phyloP scores from a whole-genome alignment of 2,888 invertebrate genomes.

The Cosmia pyralina region DNA sequence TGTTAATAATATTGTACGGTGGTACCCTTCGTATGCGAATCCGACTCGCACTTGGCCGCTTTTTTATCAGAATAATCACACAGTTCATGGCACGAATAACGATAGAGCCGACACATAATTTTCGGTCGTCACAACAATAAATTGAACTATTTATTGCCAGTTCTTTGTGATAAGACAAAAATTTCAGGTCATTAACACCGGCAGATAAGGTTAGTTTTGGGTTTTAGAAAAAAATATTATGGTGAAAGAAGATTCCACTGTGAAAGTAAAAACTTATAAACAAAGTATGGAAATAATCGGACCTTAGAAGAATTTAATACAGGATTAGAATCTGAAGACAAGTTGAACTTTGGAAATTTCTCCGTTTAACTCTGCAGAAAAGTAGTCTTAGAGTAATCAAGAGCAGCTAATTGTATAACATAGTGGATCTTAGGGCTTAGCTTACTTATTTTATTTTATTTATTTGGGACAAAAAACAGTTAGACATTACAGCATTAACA shows the following conservation, averaged over 20 bases:
- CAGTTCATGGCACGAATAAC: conserved; percentile 73
- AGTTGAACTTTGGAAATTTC: background rate
- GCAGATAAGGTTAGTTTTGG: conserved; percentile 69
- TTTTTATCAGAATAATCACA: conserved; percentile 72
- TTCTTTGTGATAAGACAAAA: conserved; percentile 81
- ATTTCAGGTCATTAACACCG: conserved; percentile 85
- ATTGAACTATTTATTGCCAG: conserved; percentile 86
- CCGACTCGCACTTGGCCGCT: no score
- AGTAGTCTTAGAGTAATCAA: background rate
- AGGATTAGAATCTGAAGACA: background rate
- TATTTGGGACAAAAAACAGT: no score
- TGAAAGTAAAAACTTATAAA: background rate
- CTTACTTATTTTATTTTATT: no score
- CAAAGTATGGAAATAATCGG: background rate
- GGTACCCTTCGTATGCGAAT: no score
- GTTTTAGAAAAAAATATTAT: conserved; percentile 11
- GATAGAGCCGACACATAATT: conserved; percentile 75
- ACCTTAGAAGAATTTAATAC: background rate
- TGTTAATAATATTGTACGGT: no score
- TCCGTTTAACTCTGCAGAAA: background rate
- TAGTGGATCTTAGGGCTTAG: background rate
- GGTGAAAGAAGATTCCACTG: background rate
- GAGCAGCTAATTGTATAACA: background rate
- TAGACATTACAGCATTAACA: no score
- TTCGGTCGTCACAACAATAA: conserved; percentile 79